A percentile compares a stretch with the other conserved stretches of the same genome.
phyloP scores from a whole-genome alignment of 2,888 invertebrate genomes.

The Adelphocoris suturalis region DNA sequence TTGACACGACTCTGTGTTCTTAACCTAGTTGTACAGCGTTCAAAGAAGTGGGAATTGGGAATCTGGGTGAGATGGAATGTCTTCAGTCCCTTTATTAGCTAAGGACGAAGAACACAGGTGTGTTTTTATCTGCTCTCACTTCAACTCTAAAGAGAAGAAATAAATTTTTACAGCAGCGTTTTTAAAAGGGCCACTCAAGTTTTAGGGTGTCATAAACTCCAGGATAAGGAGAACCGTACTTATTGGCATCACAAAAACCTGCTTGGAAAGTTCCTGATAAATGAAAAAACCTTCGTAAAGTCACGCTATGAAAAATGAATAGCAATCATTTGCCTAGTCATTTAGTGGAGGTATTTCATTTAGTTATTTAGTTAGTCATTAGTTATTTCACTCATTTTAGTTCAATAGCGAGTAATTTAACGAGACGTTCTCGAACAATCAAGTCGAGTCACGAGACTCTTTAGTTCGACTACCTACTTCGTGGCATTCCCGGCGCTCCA shows the following conservation, averaged over 20 bases:
- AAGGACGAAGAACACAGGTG: too few relatives aligned
- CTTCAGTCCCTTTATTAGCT: background rate
- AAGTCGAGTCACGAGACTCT: too few relatives aligned
- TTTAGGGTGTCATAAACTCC: slow-evolving; percentile 9
- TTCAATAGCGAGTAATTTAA: too few relatives aligned
- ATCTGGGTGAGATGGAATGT: background rate
- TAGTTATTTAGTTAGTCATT: too few relatives aligned
- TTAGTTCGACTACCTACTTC: too few relatives aligned
- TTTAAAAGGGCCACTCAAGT: background rate
- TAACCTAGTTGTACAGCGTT: slow-evolving; percentile 30
- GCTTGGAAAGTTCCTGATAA: background rate
- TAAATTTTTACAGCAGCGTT: background rate
- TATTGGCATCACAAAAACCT: background rate
- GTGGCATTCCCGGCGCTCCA: too few relatives aligned
- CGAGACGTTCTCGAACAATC: too few relatives aligned
- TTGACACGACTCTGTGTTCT: slow-evolving; percentile 16
- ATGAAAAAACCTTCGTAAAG: background rate
- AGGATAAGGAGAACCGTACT: background rate
- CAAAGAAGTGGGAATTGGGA: background rate
- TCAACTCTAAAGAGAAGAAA: too few relatives aligned
- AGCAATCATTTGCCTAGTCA: too few relatives aligned
- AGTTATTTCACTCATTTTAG: too few relatives aligned
- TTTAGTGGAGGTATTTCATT: too few relatives aligned
- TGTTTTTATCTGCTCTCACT: too few relatives aligned
- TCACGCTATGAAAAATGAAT: background rate